Base-by-base conservation (phyloP, 2,888 invertebrate species). In the Lagria hirta region DNA sequence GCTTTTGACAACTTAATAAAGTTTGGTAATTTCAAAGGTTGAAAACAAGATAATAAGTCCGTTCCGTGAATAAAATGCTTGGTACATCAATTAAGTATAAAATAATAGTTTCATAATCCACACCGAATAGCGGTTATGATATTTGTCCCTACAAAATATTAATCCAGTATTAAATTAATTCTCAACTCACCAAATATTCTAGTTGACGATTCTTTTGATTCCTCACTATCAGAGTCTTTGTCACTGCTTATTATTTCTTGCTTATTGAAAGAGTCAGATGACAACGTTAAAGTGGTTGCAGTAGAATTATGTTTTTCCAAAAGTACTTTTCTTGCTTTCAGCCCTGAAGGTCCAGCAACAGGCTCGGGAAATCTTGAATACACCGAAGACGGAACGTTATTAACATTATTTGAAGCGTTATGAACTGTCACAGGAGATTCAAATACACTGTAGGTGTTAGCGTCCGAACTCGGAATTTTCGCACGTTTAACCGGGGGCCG, bases 161-260 rank as follows among this genome's bases (percentile, higher is more conserved):
- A n/a, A n/a, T n/a, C n/a, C n/a, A n/a, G n/a, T n/a, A n/a, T n/a
- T n/a, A n/a, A n/a, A n/a, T n/a, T n/a, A n/a, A n/a, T n/a, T n/a
- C n/a, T n/a, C n/a, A n/a, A n/a, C n/a, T n/a, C n/a, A n/a, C n/a
- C n/a, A n/a, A n/a, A n/a, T n/a, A n/a, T n/a, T n/a, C n/a, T n/a
- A n/a, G n/a, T n/a, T n/a, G n/a, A n/a, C n/a, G n/a, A n/a, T n/a
- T n/a, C n/a, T n/a, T n/a, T 78, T 33, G 78, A 78, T 57, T 78
- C 78, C 50, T 77, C 76, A 51, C 76, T 77, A 56, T 78, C 77
- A 11, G 78, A 78, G 60, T 75, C 59, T 40, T 54, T 52, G 23
- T 55, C 37, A 29, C 38, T 30, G 29, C 38, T 43, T 27, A 42
- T 17, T 16, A 30, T n/a, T 8, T 42, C 34, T 15, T 29, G 23